Evolutionary conservation across 2,797 vertebrate species (phyloP).

Genomic region (Syngnathus rostellatus): DNA sequence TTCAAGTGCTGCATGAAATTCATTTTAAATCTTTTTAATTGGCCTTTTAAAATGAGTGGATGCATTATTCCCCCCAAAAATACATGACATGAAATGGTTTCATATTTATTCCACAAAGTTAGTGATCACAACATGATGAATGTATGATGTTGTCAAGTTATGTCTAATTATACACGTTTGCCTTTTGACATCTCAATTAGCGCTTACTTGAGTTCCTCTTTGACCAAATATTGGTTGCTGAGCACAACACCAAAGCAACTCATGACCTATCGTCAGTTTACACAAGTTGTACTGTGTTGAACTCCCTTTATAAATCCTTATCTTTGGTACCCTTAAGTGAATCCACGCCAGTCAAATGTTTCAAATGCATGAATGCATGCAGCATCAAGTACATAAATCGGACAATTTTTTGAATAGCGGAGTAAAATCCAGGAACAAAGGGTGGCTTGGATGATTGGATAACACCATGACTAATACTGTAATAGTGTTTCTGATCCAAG

Average conservation of each 20-base stretch:
- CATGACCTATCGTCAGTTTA: not conserved
- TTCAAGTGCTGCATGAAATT: not conserved
- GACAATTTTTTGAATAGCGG: conserved; percentile 42
- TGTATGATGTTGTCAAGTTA: too few species aligned
- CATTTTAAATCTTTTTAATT: not conserved
- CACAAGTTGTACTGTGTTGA: not conserved
- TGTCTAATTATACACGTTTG: too few species aligned
- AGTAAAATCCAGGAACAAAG: conserved; percentile 41
- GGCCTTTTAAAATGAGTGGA: too few species aligned
- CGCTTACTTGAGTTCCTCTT: not conserved
- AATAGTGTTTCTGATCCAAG: conserved; percentile 47
- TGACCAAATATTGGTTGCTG: not conserved
- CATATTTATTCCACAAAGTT: too few species aligned
- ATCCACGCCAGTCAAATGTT: conserved; percentile 22
- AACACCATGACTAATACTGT: conserved; percentile 52
- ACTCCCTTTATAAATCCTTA: not conserved
- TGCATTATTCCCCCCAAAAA: not conserved
- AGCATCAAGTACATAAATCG: conserved; percentile 34
- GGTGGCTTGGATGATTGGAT: conserved; percentile 53
- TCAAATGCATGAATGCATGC: conserved; percentile 20
- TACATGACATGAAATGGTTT: not conserved
- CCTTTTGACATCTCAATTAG: too few species aligned
- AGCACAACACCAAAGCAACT: not conserved
- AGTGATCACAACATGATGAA: too few species aligned
- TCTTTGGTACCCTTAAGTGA: conserved; percentile 1